Base-by-base conservation (phyloP, 2,113 vertebrate species). In the Chrysochloris asiatica region DNA sequence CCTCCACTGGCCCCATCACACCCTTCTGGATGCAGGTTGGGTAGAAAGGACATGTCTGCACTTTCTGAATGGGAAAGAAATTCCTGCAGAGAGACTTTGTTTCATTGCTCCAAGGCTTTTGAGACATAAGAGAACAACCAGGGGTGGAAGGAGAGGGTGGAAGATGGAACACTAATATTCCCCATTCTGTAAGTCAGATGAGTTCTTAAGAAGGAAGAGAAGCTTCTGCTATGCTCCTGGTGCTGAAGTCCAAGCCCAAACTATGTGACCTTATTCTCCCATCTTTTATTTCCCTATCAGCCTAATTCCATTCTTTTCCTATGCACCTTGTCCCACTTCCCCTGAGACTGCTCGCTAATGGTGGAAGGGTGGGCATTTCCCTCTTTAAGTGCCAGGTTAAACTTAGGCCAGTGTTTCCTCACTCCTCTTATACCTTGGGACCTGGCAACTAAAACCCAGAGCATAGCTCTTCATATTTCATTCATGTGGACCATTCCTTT, bases 1-100 rank as follows among this genome's bases (percentile, higher is more conserved):
- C 88, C 83, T 16, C 47, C 83, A 48, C 90, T 79, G 61, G 88
- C 85, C 78, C 65, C 52, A 38, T 69, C 81, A 77, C 38, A 54
- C 45, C 80, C 69, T 52, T 36, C 45, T 41, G 59, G 73, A 69
- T 69, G 48, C 94, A 93, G 83, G 26, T 3, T 87, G 90, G n/a
- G 63, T 8, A 78, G 63, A 47, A 87, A 76, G 75, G 84, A 87
- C 72, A 52, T 84, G 73, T 86, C 65, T 88, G 71, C 86, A n/a
- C 86, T 79, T 59, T 69, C 92, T 82, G 76, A 45, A 33, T n/a
- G 59, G 78, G 80, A 93, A 76, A 56, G 88, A 69, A 67, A 28
- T 73, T 87, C 86, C 33, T 43, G 63, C 88, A 93, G 78, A 82
- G 88, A 84, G 78, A 90, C 67, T 86, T 65, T 82, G 26, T 28